Percentiles rank a stretch among this genome's conserved stretches.
Evolutionary conservation across 2,888 invertebrate species (phyloP).

Genomic region (Drosophila emarginata): DNA sequence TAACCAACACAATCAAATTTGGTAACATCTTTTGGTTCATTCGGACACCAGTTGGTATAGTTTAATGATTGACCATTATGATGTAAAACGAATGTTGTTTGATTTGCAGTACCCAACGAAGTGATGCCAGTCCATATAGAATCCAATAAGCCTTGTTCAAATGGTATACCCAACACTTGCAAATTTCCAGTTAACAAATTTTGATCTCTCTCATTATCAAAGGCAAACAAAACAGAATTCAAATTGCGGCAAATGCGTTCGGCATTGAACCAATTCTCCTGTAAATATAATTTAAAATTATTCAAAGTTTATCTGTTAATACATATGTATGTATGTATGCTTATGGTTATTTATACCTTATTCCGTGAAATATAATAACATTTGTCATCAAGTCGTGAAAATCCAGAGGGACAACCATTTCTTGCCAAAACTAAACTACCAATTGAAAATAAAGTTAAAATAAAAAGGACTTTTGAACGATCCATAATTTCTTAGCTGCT

Average conservation of each 20-base stretch:
- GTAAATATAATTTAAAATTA: background rate
- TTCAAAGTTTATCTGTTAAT: too few relatives aligned
- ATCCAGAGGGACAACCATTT: conserved; percentile 18
- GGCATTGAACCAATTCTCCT: conserved; percentile 29
- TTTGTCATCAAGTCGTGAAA: conserved; percentile 26
- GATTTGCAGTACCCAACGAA: conserved; percentile 11
- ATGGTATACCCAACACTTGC: conserved; percentile 8
- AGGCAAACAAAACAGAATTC: conserved; percentile 17
- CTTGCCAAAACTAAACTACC: background rate
- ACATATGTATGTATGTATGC: background rate
- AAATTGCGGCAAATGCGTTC: conserved; percentile 22
- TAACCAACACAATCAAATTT: conserved; percentile 21
- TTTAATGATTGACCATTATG: conserved; percentile 3
- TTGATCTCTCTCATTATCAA: conserved; percentile 14
- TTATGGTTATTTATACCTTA: background rate
- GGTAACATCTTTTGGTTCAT: conserved; percentile 12
- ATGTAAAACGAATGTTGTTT: conserved; percentile 3
- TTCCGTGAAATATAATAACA: conserved; percentile 24
- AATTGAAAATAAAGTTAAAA: background rate
- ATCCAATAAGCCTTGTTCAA: conserved; percentile 14
- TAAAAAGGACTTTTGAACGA: background rate
- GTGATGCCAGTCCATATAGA: conserved; percentile 29
- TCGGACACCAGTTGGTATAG: conserved; percentile 27
- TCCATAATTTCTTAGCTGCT: background rate
- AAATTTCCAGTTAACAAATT: conserved; percentile 17